These are phyloP conservation scores for Euplagia quadripunctaria DNA, from an alignment of 2,888 invertebrate genomes.

Conservation along the genomic window DNA sequence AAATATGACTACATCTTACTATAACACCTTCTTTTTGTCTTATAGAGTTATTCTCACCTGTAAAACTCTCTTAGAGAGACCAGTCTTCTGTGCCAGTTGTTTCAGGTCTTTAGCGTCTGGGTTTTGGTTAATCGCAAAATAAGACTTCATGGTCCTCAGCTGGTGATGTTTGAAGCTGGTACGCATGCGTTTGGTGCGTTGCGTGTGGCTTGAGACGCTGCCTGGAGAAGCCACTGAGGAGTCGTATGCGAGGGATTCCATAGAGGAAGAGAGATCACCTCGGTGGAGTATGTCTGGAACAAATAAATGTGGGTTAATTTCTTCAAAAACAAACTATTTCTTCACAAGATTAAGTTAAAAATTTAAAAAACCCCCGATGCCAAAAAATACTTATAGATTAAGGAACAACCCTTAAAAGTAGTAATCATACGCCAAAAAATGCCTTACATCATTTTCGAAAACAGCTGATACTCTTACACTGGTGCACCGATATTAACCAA, in stretches of 20 bases:
- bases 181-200: conserved; percentile 97
- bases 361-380: no score
- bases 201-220: conserved; percentile 86
- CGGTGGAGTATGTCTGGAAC: conserved; percentile 91
- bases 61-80: conserved; percentile 98
- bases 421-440: no score
- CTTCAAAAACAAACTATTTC: not conserved
- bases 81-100: conserved; percentile 99
- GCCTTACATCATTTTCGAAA: no score
- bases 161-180: conserved; percentile 99
- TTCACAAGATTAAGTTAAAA: no score
- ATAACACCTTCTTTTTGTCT: no score
- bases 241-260: conserved; percentile 93
- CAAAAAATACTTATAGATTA: no score
- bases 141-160: conserved; percentile 99
- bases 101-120: conserved; percentile 99
- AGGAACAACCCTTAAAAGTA: no score
- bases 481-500: no score
- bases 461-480: no score
- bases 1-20: no score
- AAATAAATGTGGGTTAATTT: conserved; percentile 31
- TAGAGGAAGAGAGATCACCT: conserved; percentile 91
- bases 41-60: conserved; percentile 89
- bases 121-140: conserved; percentile 99
- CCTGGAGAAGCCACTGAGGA: conserved; percentile 91